Evolutionary conservation across 2,888 invertebrate genomes (phyloP), one percentile per base, ranked within the genome.

Genomic region (Rambutsinella grinnellia): DNA sequence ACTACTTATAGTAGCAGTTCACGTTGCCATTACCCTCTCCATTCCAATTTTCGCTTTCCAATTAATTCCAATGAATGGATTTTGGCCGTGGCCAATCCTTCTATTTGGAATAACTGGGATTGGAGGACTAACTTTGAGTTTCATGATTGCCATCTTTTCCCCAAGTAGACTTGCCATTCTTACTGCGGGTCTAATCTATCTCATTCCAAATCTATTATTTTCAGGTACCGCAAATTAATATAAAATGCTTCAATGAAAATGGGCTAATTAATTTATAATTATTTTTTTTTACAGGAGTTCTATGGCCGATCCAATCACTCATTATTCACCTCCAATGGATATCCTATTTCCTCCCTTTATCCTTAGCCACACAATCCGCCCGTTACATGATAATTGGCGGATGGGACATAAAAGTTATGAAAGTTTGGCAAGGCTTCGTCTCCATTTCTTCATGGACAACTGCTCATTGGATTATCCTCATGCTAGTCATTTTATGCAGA

Each of bases 381-480:
- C 28, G 69, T 10, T 74, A 36, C 21, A 72, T 78, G 56, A 72
- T 68, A 19, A 69, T 74, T 28, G 61, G 65, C 24, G 78, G 74
- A 21, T 72, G 68, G 78, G 72, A 68, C 51, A 74, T 78, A 13
- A 26, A 19, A 0, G 70, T 69, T n/a, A 13, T 56, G 2, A 78
- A 78, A 63, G 78, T 78, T 63, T 78, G 78, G 78, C 66, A 62
- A 53, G 78, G 78, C 0, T 78, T 74, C 21, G 77, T 70, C 5
- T 61, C 70, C 24, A 67, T 77, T 23, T 65, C 71, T 3, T 54
- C 72, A 2, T 77, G 77, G 77, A 77, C 77, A n/a, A n/a, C 44
- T 23, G 61, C 49, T 62, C 67, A 72, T 47, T 77, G 67, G 62
- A 49, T 77, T 47, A 47, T 72, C n/a, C 57, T 72, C 28, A 26